Evolutionary conservation across 2,797 vertebrate species (phyloP), one percentile per base, ranked within the genome.

Genomic region (Danio choprae): DNA sequence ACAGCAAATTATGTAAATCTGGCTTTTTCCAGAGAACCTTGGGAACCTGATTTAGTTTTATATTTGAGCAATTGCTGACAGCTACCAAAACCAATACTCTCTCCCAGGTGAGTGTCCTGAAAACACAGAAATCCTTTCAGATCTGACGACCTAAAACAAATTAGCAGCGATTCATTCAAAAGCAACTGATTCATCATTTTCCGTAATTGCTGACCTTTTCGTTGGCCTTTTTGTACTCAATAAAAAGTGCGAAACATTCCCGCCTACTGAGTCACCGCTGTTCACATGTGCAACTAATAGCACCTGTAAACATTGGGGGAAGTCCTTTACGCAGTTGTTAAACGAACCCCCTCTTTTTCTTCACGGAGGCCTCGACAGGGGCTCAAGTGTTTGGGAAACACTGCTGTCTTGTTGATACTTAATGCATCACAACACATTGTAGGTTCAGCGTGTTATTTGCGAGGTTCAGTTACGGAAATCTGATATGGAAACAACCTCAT

Each of bases 271-370:
- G 79, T 85, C 65, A 81, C 74, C 50, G 74, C 77, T 60, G 82
- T 80, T 83, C 50, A 72, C 84, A 77, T 81, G 67, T 80, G 77
- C 77, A 65, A 63, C 79, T 84, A 83, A 84, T 82, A 77, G 74
- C 68, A 86, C 81, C 86, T 84, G 86, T 84, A 84, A 86, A 84
- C 81, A 81, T 79, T 51, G 74, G 77, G 84, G 86, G 84, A 86
- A 84, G 81, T 80, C 84, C 84, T 87, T 86, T 86, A 84, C 50
- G 55, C 64, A 84, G 79, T 86, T 72, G 75, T 87, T 84, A 86
- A 86, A 86, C n/a, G 59, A 86, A 81, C 79, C 84, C 84, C 71
- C 65, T 83, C 56, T 81, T 84, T 86, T 84, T 81, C 79, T 81
- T 80, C 58, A 82, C 7, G 59, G 83, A 83, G 79, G 85, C 83